A percentile compares a stretch with the other conserved stretches of the same genome.
Evolutionary conservation across 2,888 invertebrate genomes (phyloP).

Genomic region (Aphidius colemani): DNA sequence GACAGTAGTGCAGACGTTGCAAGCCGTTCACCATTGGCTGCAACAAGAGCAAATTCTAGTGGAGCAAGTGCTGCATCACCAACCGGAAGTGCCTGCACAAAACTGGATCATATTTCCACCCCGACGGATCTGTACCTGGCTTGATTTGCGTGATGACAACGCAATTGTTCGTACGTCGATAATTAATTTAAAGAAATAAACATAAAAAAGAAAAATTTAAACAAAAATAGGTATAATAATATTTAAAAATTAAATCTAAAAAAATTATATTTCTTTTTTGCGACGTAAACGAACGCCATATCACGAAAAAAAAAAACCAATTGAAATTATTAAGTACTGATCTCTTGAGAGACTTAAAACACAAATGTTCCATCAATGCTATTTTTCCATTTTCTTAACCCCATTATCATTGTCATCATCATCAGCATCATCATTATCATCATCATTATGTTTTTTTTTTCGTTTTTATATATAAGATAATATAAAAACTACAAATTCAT

Average conservation of each 20-base stretch:
- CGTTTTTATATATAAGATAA: not conserved
- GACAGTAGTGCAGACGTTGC: slow-evolving; percentile 63
- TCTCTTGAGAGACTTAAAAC: slow-evolving; percentile 42
- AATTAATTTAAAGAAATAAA: not conserved
- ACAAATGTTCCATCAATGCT: slow-evolving; percentile 10
- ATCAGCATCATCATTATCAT: not conserved
- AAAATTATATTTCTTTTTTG: not conserved
- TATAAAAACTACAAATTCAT: slow-evolving; percentile 2
- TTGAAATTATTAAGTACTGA: slow-evolving; percentile 52
- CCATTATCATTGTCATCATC: slow-evolving; percentile 5
- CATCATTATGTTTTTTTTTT: slow-evolving; percentile 1
- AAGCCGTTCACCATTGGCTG: slow-evolving; percentile 72
- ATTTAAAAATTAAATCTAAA: too few relatives aligned
- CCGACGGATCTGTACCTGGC: slow-evolving; percentile 57
- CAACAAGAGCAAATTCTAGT: slow-evolving; percentile 70
- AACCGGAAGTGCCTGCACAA: slow-evolving; percentile 73
- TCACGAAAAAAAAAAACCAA: slow-evolving; percentile 45
- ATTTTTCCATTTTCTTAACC: slow-evolving; percentile 2
- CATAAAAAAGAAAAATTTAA: not conserved
- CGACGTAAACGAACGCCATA: slow-evolving; percentile 50
- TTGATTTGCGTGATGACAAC: slow-evolving; percentile 39
- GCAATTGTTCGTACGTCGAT: slow-evolving; percentile 16
- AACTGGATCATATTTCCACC: slow-evolving; percentile 63
- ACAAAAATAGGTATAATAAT: not conserved
- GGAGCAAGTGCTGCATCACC: slow-evolving; percentile 74